A percentile compares a stretch with the other conserved stretches of the same genome.
These are phyloP conservation scores for Euzophera pinguis DNA, from an alignment of 2,888 invertebrate genomes.

Conservation along the genomic window DNA sequence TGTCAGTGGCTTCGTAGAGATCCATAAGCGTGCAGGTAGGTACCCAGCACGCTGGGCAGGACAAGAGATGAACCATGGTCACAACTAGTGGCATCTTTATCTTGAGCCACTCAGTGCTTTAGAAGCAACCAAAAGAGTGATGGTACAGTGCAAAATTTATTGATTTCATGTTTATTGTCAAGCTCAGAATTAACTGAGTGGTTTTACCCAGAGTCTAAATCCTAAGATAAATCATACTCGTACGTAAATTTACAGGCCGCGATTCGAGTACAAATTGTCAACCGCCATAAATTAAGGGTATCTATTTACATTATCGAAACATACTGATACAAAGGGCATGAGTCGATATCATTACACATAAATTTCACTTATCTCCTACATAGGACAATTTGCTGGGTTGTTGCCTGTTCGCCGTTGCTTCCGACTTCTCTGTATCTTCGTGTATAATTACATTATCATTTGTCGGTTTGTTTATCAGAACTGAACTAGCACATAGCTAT, in stretches of 20 bases:
- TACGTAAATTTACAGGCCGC: slow-evolving; percentile 39
- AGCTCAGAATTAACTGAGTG: too few relatives aligned
- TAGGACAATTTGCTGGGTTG: slow-evolving; percentile 54
- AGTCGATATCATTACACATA: slow-evolving; percentile 70
- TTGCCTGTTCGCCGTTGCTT: not conserved
- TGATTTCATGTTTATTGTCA: too few relatives aligned
- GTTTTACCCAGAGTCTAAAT: too few relatives aligned
- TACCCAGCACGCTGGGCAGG: too few relatives aligned
- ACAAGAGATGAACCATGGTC: too few relatives aligned
- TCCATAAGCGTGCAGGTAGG: too few relatives aligned
- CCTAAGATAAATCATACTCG: slow-evolving; percentile 20
- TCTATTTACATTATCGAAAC: slow-evolving; percentile 58
- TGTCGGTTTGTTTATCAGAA: not conserved
- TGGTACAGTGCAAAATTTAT: too few relatives aligned
- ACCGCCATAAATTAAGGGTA: slow-evolving; percentile 53
- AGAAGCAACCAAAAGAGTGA: too few relatives aligned
- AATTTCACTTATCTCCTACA: slow-evolving; percentile 67
- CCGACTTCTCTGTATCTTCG: slow-evolving; percentile 1
- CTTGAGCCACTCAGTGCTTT: too few relatives aligned
- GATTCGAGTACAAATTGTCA: slow-evolving; percentile 51
- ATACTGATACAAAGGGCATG: slow-evolving; percentile 60
- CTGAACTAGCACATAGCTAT: too few relatives aligned
- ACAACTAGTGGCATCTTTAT: too few relatives aligned
- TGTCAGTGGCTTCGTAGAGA: too few relatives aligned
- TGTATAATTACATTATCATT: slow-evolving; percentile 14